These are phyloP conservation scores for Choristoneura fumiferana DNA, from an alignment of 1,140 invertebrate genomes.

Conservation along the genomic window DNA sequence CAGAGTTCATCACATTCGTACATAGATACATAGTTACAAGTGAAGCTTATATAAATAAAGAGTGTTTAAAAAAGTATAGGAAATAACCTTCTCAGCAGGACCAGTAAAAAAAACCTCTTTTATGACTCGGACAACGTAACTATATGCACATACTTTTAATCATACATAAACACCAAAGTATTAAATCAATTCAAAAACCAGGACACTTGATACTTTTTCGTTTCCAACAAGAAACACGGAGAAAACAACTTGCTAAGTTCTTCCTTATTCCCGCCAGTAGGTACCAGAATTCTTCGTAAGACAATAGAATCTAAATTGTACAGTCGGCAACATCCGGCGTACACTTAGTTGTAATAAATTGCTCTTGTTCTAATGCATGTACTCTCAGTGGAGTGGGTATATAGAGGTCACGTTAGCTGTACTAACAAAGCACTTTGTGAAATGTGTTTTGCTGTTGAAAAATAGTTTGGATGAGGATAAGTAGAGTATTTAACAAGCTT, in stretches of 20 bases:
- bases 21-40: too few relatives aligned
- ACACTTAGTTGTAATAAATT: conserved; percentile 17
- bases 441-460: conserved; percentile 6
- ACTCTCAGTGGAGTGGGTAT: conserved; percentile 4
- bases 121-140: too few relatives aligned
- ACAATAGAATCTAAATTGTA: conserved; percentile 19
- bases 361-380: conserved; percentile 19
- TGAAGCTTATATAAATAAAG: too few relatives aligned
- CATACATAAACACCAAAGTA: neutral
- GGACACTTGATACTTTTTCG: neutral
- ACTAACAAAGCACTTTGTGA: conserved; percentile 9
- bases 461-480: neutral
- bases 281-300: conserved; percentile 2
- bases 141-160: too few relatives aligned
- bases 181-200: neutral
- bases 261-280: neutral
- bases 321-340: conserved; percentile 16
- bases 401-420: conserved; percentile 8
- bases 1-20: too few relatives aligned
- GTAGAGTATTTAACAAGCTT: too few relatives aligned
- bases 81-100: too few relatives aligned
- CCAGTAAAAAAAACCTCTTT: too few relatives aligned
- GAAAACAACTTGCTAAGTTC: conserved; percentile 16
- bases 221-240: neutral
- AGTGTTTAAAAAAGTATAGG: too few relatives aligned